Evolutionary conservation across 64 coral and sea anemone genomes (phyloP).

Genomic region (Actinia equina): DNA sequence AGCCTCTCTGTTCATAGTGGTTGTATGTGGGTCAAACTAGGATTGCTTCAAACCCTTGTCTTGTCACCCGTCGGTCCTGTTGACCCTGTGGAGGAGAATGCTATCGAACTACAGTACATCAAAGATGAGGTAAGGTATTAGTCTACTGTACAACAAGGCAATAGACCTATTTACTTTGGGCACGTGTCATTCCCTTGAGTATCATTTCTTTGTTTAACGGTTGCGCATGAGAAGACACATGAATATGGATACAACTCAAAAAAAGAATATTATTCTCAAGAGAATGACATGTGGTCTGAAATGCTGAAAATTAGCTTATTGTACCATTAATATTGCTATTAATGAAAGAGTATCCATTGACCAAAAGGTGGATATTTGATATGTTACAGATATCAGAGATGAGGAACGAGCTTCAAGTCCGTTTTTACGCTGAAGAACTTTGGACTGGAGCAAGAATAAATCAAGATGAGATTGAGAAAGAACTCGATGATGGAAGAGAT

Average conservation of each 20-base stretch:
- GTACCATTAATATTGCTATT: no score
- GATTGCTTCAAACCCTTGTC: slow-evolving; percentile 56
- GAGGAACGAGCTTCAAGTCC: slow-evolving; percentile 64
- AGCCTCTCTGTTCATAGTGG: not conserved
- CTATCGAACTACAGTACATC: slow-evolving; percentile 62
- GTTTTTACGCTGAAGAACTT: slow-evolving; percentile 61
- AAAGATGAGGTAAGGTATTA: slow-evolving; percentile 49
- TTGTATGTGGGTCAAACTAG: slow-evolving; percentile 68
- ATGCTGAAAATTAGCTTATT: no score
- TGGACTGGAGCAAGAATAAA: slow-evolving; percentile 65
- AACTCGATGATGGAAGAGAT: slow-evolving; percentile 27
- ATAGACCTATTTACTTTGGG: no score
- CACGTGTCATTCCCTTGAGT: not conserved
- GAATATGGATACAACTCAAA: not conserved
- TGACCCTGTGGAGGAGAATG: slow-evolving; percentile 77
- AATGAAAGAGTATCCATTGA: no score
- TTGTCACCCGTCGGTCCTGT: slow-evolving; percentile 77
- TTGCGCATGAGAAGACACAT: not conserved
- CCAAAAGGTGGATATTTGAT: not conserved
- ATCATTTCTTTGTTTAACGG: not conserved
- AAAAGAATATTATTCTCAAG: not conserved
- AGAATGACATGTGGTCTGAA: not conserved
- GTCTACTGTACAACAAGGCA: not conserved
- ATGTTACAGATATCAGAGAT: slow-evolving; percentile 65
- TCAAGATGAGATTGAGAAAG: slow-evolving; percentile 18